Evolutionary conservation across 2,797 vertebrate species (phyloP).

Genomic region (Columba guinea): DNA sequence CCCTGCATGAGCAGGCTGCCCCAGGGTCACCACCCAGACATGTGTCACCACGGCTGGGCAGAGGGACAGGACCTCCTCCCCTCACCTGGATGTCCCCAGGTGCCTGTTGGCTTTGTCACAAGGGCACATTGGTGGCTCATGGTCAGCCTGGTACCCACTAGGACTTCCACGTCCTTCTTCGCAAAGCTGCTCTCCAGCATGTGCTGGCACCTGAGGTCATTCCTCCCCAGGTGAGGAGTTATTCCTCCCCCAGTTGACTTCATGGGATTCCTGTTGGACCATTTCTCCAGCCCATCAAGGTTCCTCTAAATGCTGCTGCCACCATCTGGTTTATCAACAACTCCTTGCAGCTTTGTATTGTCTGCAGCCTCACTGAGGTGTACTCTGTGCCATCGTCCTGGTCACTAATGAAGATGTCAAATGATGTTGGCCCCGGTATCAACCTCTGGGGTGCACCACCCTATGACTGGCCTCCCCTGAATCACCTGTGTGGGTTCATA

Average conservation of each 20-base stretch:
- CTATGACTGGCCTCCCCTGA: background rate
- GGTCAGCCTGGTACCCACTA: background rate
- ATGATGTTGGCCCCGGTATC: accelerated
- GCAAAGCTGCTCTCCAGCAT: background rate
- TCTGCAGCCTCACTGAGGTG: background rate
- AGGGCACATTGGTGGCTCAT: accelerated
- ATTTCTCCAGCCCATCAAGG: background rate
- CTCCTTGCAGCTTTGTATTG: background rate
- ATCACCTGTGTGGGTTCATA: background rate
- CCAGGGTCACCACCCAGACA: background rate
- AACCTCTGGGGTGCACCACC: background rate
- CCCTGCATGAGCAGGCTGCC: background rate
- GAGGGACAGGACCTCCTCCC: background rate
- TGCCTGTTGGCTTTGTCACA: background rate
- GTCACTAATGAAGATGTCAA: background rate
- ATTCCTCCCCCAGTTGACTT: background rate
- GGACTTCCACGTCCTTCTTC: background rate
- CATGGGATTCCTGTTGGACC: background rate
- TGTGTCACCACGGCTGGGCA: background rate
- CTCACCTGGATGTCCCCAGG: background rate
- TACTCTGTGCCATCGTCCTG: background rate
- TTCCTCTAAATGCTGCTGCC: background rate
- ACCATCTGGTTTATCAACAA: accelerated
- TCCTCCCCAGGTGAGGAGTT: background rate
- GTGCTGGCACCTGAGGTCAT: background rate